Conservation (phyloP, 2,113 vertebrate genomes). For the Carettochelys insculpta region DNA sequence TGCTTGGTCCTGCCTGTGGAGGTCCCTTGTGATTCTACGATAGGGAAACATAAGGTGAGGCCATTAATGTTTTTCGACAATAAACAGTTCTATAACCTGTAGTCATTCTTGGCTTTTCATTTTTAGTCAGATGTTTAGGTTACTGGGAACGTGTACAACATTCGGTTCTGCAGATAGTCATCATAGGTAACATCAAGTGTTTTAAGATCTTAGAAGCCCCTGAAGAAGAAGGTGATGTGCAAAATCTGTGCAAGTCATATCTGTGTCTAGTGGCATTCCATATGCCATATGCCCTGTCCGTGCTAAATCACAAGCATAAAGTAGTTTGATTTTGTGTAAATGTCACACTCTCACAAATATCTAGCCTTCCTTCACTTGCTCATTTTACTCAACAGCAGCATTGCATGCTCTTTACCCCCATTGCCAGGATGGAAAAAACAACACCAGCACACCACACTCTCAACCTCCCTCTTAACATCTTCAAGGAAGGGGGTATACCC, state of each 20-base stretch:
- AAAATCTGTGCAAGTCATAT: neutral
- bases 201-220: neutral
- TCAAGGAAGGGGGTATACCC: neutral
- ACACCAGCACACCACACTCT: neutral
- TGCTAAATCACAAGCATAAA: neutral
- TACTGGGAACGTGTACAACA: neutral
- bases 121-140: neutral
- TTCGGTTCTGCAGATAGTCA: neutral
- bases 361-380: neutral
- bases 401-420: neutral
- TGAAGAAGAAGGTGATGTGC: neutral
- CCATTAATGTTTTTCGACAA: neutral
- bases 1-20: too few relatives aligned
- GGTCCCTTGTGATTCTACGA: neutral
- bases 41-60: neutral
- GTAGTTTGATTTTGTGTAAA: neutral
- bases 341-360: neutral
- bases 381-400: neutral
- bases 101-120: neutral
- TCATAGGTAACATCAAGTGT: neutral
- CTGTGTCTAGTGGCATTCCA: neutral
- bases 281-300: neutral
- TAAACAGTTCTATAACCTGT: neutral
- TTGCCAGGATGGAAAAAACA: neutral
- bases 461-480: neutral